A percentile compares a stretch with the other conserved stretches of the same genome.
These are phyloP conservation scores for Heliconius ethilla DNA, from an alignment of 2,888 invertebrate species.

Conservation along the genomic window DNA sequence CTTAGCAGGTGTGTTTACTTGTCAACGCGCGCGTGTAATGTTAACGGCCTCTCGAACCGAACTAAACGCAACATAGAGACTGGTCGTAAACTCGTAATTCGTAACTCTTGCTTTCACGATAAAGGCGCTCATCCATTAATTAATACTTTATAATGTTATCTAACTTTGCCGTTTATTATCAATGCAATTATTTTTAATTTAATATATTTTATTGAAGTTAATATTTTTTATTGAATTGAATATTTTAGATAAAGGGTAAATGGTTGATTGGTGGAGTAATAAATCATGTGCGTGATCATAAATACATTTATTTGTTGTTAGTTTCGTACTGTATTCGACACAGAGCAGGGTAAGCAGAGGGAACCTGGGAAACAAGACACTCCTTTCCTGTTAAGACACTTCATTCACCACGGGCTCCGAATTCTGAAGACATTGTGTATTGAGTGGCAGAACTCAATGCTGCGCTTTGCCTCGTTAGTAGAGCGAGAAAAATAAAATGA, in stretches of 20 bases:
- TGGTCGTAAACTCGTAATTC: conserved; percentile 4
- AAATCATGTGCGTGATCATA: too few relatives aligned
- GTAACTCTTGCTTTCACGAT: conserved; percentile 40
- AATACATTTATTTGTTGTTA: neutral
- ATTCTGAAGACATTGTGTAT: too few relatives aligned
- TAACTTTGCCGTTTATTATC: neutral
- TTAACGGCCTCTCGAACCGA: conserved; percentile 6
- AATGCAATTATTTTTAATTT: neutral
- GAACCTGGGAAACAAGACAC: neutral
- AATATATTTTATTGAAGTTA: too few relatives aligned
- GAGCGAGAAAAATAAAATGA: neutral
- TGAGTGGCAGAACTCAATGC: too few relatives aligned
- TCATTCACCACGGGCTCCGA: too few relatives aligned
- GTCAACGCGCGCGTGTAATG: conserved; percentile 23
- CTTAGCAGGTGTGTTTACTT: neutral
- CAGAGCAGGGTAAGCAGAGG: too few relatives aligned
- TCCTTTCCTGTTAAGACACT: neutral
- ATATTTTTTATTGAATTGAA: too few relatives aligned
- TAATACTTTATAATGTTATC: neutral
- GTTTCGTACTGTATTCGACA: neutral
- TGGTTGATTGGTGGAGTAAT: too few relatives aligned
- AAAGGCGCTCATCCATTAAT: conserved; percentile 17
- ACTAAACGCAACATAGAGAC: conserved; percentile 15
- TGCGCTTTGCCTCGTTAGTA: neutral
- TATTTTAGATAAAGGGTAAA: too few relatives aligned